Evolutionary conservation across 2,888 invertebrate genomes (phyloP).

Genomic region (Brenthis daphne): DNA sequence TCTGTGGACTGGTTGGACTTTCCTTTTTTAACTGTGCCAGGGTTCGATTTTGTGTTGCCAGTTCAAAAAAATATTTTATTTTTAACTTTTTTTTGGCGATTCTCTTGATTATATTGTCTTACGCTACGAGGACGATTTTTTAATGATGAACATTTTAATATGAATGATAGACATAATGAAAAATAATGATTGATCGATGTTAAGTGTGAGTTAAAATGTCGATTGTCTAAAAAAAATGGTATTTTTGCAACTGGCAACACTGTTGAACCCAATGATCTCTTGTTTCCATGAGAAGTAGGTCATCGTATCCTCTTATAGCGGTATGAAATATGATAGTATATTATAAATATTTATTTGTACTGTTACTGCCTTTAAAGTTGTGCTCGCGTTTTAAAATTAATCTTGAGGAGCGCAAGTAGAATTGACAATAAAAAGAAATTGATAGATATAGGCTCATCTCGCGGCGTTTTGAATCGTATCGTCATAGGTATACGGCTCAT

Average conservation of each 20-base stretch:
- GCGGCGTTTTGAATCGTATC: conserved; percentile 38
- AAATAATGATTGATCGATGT: conserved; percentile 9
- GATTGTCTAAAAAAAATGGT: neutral
- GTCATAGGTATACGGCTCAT: conserved; percentile 37
- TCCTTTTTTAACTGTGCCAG: conserved; percentile 34
- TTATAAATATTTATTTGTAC: conserved; percentile 43
- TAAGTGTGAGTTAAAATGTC: conserved; percentile 10
- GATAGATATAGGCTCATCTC: conserved; percentile 41
- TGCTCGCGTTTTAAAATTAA: conserved; percentile 35
- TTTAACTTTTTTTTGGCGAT: no score
- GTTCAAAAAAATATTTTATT: conserved; percentile 2
- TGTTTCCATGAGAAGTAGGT: conserved; percentile 14
- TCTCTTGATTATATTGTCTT: no score
- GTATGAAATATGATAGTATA: conserved; percentile 26
- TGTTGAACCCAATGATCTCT: conserved; percentile 15
- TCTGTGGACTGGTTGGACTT: conserved; percentile 34
- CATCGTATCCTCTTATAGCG: conserved; percentile 22
- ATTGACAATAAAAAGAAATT: conserved; percentile 61
- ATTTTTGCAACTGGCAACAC: conserved; percentile 12
- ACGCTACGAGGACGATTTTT: neutral
- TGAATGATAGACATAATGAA: conserved; percentile 5
- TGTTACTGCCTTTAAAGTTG: conserved; percentile 45
- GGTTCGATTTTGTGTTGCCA: conserved; percentile 27
- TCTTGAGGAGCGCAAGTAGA: conserved; percentile 49
- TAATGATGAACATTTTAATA: conserved; percentile 6